phyloP scores from a whole-genome alignment of 2,113 vertebrate genomes.

The Manacus vitellinus region DNA sequence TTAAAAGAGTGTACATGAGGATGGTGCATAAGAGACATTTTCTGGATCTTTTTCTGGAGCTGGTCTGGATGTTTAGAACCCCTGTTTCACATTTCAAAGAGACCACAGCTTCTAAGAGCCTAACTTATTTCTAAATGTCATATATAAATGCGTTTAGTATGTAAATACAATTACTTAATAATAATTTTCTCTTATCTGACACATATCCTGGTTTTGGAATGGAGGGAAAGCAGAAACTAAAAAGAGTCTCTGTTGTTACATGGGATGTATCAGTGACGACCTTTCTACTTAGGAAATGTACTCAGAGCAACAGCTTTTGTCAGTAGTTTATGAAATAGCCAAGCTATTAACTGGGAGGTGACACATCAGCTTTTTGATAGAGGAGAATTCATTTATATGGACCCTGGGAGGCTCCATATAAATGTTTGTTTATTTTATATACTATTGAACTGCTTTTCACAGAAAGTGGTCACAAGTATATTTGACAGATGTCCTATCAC shows the following conservation, averaged over 20 bases:
- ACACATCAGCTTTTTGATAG: background rate
- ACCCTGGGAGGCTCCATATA: background rate
- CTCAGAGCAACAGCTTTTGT: background rate
- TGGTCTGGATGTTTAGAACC: background rate
- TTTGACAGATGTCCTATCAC: background rate
- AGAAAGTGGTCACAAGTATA: background rate
- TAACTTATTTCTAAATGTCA: background rate
- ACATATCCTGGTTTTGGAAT: background rate
- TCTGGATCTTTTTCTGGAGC: background rate
- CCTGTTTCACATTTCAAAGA: background rate
- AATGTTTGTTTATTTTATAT: background rate
- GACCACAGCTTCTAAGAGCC: background rate
- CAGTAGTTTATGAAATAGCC: background rate
- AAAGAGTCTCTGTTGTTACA: background rate
- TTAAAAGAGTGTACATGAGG: background rate
- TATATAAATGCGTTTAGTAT: background rate
- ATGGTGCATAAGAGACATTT: background rate
- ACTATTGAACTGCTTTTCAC: background rate
- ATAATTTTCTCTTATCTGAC: background rate
- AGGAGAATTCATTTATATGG: background rate
- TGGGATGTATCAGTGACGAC: background rate
- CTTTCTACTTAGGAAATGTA: background rate
- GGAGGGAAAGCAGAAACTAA: background rate
- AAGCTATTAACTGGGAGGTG: background rate
- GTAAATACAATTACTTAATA: background rate